Evolutionary conservation across 2,888 invertebrate genomes (phyloP), one percentile per base, ranked within the genome.

Genomic region (Lithosia quadra): DNA sequence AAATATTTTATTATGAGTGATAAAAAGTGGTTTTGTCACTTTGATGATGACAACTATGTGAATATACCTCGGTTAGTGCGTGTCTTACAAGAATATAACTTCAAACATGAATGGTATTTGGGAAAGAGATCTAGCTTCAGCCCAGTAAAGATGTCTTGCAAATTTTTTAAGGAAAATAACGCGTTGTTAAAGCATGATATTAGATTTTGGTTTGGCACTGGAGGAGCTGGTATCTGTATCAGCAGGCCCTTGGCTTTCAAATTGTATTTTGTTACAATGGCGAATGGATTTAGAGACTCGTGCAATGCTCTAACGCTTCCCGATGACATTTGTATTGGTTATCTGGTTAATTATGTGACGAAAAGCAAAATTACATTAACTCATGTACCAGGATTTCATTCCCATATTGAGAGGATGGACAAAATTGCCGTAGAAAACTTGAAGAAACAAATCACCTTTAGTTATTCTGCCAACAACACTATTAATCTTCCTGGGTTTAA

Each of bases 41-140:
- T 99, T 88, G 98, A 99, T 91, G 98, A 99, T 91, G 98, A 99
- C 92, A 98, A 98, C 91, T 99, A 98, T 92, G 97, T 99, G 72
- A 98, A 98, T 92, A 96, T 98, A 70, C 97, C 97, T 0, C 95
- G 97, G 60, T 94, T 99, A 85, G 95, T 97, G 68, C 95, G 96
- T 74, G 95, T 98, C 67, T 95, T 99, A 76, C 96, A 96, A 78
- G 43, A 43, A 1, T 65, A 65, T 21, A 9, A 65, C 28, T 58
- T 10, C 21, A 58, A 65, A 13, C n/a, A 33, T 3, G 28, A 65
- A 21, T 65, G 65, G 65, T 65, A 65, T 65, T 58, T 65, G 33
- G 65, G 65, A 58, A 65, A 65, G 18, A 65, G 65, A 33, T 49
- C 58, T n/a, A 57, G 1, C n/a, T 64, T 64, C 8, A 39, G 39